Base-by-base conservation (phyloP, 2,888 invertebrate species). In the Leptopilina drosophilae region DNA sequence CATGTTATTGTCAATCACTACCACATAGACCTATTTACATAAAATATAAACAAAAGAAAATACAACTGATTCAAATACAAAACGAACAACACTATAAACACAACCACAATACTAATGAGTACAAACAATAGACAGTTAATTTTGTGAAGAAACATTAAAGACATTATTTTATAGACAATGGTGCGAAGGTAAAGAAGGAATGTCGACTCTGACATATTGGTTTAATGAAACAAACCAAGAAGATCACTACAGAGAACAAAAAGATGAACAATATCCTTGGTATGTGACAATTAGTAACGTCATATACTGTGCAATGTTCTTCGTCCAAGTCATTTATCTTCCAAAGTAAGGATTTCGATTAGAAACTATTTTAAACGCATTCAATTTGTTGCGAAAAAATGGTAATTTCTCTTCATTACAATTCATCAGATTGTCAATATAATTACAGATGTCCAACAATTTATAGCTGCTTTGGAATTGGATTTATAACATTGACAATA, bases 231-330 rank as follows among this genome's bases (percentile, higher is more conserved):
- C 93, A 53, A 93, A 93, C 4, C 95, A 96, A 85, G 98, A 98
- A 92, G 92, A 93, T 1, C 95, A 96, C 89, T 98, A 97, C 91
- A 94, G 96, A 67, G 94, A 94, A 84, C 96, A 96, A 90, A 93
- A 95, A 1, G 98, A 98, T 92, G 93, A 94, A 9, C 96, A 96
- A 90, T 98, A 97, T 93, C 96, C 96, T 86, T 96, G 95, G 92
- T 97, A 98, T 92, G 94, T 98, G 80, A 94, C 96, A 0, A 96
- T 96, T 89, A 95, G 97, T 5, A 94, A 95, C 49, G 92, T 95
- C 33, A 93, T 98, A 77, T 98, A 98, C 91, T 87, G 95, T 5
- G 94, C 96, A 77, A 94, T 98, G 89, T 95, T 96, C 75, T 92
- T 95, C 79, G 95, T 97, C 89, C 98, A 98, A 91, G 92, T 96